phyloP scores from a whole-genome alignment of 2,113 vertebrate genomes.

The Mormoops blainvillei region DNA sequence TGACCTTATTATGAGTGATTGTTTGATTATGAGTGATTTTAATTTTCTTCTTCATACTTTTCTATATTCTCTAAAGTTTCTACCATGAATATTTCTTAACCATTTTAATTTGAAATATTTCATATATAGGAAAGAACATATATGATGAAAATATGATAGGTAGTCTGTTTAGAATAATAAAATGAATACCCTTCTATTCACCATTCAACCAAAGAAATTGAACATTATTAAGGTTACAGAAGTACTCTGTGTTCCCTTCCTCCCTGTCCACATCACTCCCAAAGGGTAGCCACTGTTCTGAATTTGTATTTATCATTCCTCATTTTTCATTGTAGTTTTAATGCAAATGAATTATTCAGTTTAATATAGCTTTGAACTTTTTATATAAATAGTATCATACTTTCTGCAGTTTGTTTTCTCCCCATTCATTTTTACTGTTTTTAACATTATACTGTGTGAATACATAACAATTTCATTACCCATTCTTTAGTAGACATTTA shows the following conservation, averaged over 20 bases:
- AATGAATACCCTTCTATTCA: not conserved
- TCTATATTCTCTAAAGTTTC: not conserved
- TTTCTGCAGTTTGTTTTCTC: not conserved
- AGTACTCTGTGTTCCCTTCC: not conserved
- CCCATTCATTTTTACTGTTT: not conserved
- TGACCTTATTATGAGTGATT: no score
- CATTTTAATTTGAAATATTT: conserved; percentile 26
- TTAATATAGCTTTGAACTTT: not conserved
- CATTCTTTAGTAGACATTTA: not conserved
- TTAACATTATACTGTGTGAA: not conserved
- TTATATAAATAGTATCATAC: not conserved
- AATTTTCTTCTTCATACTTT: conserved; percentile 21
- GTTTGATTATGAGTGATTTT: not conserved
- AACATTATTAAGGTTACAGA: not conserved
- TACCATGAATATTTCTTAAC: not conserved
- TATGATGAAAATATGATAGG: not conserved
- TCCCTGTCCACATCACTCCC: not conserved
- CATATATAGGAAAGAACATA: not conserved
- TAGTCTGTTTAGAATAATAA: conserved; percentile 32
- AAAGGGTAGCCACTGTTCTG: not conserved
- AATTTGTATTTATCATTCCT: not conserved
- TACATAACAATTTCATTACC: not conserved
- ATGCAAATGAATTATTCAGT: not conserved
- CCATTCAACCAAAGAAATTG: not conserved
- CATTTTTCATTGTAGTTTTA: not conserved